Conservation (phyloP, 64 coral and sea anemone species). For the Stylophora pistillata region DNA sequence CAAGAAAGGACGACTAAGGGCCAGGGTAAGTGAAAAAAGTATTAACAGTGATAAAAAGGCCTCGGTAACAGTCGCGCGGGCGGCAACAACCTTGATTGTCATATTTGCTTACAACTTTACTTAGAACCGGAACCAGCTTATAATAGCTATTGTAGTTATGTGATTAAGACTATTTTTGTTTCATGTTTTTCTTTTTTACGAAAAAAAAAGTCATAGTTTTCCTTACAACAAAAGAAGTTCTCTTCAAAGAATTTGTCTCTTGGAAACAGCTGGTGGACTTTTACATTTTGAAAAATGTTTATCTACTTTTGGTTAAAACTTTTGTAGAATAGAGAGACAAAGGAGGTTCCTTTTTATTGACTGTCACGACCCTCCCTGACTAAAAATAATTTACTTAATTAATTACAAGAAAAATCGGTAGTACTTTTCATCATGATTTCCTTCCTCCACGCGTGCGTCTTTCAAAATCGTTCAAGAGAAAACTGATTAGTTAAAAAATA, state of each 20-base stretch:
- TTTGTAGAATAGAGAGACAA: too few species aligned
- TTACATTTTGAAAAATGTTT: too few species aligned
- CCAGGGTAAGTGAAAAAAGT: conserved; percentile 66
- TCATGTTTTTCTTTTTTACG: background rate
- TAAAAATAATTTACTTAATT: background rate
- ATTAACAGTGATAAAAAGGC: background rate
- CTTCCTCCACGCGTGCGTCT: background rate
- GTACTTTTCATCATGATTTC: background rate
- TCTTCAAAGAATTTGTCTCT: background rate
- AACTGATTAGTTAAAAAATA: background rate
- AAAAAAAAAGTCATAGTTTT: background rate
- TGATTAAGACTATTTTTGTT: conserved; percentile 5
- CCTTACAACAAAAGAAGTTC: background rate
- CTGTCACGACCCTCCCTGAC: background rate
- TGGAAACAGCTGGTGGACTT: background rate
- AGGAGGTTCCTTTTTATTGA: background rate
- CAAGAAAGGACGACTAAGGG: conserved; percentile 69
- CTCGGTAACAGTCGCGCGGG: background rate
- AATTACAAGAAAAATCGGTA: background rate
- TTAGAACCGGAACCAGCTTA: background rate
- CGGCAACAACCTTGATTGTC: background rate
- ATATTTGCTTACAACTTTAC: background rate
- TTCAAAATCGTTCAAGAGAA: background rate
- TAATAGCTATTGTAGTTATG: background rate
- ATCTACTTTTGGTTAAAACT: too few species aligned